Evolutionary conservation across 2,888 invertebrate species (phyloP).

Genomic region (Mesorhabditis sp.): DNA sequence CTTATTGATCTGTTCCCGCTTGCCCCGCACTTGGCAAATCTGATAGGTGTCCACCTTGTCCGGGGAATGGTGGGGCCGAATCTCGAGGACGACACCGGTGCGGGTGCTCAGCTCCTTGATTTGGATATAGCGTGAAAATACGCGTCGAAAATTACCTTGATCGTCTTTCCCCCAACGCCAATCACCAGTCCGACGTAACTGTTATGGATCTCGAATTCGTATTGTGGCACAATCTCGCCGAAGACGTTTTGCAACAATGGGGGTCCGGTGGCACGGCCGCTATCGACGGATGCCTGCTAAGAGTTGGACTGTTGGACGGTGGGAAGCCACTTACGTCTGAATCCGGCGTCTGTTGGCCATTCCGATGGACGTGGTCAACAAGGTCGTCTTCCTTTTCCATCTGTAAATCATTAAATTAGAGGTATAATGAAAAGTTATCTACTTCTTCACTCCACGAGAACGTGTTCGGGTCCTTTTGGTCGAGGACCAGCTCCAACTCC

Average conservation of each 20-base stretch:
- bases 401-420: background rate
- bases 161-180: slow-evolving; percentile 5
- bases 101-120: slow-evolving; percentile 52
- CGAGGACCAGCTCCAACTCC: background rate
- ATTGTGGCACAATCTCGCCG: slow-evolving; percentile 2
- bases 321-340: background rate
- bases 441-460: background rate
- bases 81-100: slow-evolving; percentile 54
- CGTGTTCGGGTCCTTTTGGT: no score
- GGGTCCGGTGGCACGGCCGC: background rate
- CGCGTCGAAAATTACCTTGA: background rate
- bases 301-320: background rate
- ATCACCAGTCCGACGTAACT: background rate
- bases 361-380: no score
- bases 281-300: background rate
- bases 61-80: slow-evolving; percentile 51
- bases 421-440: no score
- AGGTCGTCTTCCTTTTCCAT: background rate
- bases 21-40: slow-evolving; percentile 56
- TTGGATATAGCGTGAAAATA: background rate
- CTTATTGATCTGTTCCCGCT: slow-evolving; percentile 55
- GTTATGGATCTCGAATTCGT: background rate
- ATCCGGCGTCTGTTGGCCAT: slow-evolving; percentile 1
- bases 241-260: background rate
- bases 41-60: slow-evolving; percentile 52